Evolutionary conservation across 2,113 vertebrate species (phyloP).

Genomic region (Xyrauchen texanus): DNA sequence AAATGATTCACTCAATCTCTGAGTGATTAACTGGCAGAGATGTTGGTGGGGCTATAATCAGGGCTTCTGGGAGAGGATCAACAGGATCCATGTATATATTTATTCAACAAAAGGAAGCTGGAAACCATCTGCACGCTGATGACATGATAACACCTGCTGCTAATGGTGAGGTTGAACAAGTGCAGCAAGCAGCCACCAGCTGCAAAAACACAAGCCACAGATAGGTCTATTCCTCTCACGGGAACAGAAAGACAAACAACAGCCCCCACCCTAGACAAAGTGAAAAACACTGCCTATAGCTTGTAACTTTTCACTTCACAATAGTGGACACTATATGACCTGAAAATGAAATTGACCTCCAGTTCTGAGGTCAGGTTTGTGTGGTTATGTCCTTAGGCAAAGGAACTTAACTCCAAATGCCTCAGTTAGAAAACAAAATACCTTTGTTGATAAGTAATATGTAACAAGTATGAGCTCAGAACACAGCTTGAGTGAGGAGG

Average conservation of each 20-base stretch:
- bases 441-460: conserved; percentile 11
- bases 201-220: conserved; percentile 45
- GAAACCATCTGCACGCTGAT: conserved; percentile 45
- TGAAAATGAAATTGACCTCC: conserved; percentile 36
- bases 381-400: background rate
- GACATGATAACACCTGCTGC: conserved; percentile 40
- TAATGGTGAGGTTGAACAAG: conserved; percentile 31
- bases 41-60: conserved; percentile 26
- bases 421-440: background rate
- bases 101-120: conserved; percentile 39
- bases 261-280: background rate
- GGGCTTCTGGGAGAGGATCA: background rate
- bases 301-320: background rate
- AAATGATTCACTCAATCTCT: background rate
- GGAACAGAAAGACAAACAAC: conserved; percentile 6
- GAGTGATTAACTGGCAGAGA: background rate
- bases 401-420: background rate
- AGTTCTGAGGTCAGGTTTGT: background rate
- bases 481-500: conserved; percentile 5
- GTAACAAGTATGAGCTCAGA: conserved; percentile 1
- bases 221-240: conserved; percentile 32
- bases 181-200: conserved; percentile 11
- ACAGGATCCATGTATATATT: conserved; percentile 39
- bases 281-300: background rate
- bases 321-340: background rate